A percentile compares a stretch with the other conserved stretches of the same genome.
Conservation (phyloP, 2,888 invertebrate species). For the Aphidius colemani region DNA sequence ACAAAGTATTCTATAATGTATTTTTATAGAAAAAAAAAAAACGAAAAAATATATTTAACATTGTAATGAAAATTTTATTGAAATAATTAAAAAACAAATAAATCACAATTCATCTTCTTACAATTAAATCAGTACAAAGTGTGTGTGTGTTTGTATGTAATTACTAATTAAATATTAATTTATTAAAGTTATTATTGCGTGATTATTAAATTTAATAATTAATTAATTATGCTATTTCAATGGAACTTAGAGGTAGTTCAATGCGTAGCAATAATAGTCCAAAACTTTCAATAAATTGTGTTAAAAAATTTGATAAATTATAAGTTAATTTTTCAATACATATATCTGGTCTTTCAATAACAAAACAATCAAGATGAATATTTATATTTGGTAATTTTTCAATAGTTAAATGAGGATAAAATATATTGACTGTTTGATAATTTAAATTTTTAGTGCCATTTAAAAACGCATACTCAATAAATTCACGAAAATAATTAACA, state of each 20-base stretch:
- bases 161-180: too few relatives aligned
- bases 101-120: background rate
- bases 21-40: too few relatives aligned
- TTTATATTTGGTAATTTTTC: slow-evolving; percentile 70
- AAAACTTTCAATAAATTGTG: slow-evolving; percentile 61
- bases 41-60: too few relatives aligned
- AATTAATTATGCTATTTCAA: slow-evolving; percentile 25
- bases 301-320: slow-evolving; percentile 56
- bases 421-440: slow-evolving; percentile 64
- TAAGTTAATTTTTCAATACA: slow-evolving; percentile 47
- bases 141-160: too few relatives aligned
- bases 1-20: too few relatives aligned
- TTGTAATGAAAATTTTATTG: too few relatives aligned
- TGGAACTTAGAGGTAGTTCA: slow-evolving; percentile 41
- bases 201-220: slow-evolving; percentile 4
- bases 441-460: slow-evolving; percentile 58
- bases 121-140: slow-evolving; percentile 2
- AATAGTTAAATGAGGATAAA: slow-evolving; percentile 78
- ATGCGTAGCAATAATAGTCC: slow-evolving; percentile 63
- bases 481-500: slow-evolving; percentile 67
- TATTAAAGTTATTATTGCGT: background rate
- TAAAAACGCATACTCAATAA: slow-evolving; percentile 57
- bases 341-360: slow-evolving; percentile 37
- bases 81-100: background rate
- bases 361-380: slow-evolving; percentile 57